phyloP scores from a whole-genome alignment of 1,140 invertebrate genomes.

The Trichomalopsis sarcophagae region DNA sequence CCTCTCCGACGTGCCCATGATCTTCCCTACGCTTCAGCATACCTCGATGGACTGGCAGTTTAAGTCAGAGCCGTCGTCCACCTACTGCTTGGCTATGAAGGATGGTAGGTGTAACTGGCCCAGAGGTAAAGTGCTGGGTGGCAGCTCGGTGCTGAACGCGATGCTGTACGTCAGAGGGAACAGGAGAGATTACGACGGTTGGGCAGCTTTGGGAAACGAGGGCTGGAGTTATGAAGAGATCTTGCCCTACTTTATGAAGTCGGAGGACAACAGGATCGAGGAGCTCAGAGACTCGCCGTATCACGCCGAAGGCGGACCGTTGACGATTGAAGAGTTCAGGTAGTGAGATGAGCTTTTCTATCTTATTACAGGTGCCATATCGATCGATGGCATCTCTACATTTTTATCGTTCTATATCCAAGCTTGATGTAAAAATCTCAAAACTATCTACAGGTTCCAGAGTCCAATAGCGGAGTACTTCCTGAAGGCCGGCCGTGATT shows the following conservation, averaged over 20 bases:
- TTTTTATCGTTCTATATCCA: too few relatives aligned
- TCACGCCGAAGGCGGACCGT: constrained; percentile 81
- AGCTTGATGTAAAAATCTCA: too few relatives aligned
- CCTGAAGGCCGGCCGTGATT: constrained; percentile 80
- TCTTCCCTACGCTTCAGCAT: constrained; percentile 84
- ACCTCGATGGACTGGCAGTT: constrained; percentile 88
- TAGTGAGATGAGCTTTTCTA: constrained; percentile 9
- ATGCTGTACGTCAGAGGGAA: constrained; percentile 94
- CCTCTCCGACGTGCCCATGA: constrained; percentile 83
- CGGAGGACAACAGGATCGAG: constrained; percentile 82
- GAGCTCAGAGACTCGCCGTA: constrained; percentile 78
- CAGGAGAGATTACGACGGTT: constrained; percentile 88
- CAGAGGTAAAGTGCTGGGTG: constrained; percentile 86
- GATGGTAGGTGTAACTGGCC: constrained; percentile 82
- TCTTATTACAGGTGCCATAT: too few relatives aligned
- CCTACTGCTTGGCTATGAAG: constrained; percentile 80
- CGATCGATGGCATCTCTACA: too few relatives aligned
- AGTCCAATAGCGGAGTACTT: constrained; percentile 80
- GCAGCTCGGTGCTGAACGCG: constrained; percentile 88
- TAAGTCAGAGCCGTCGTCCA: constrained; percentile 81
- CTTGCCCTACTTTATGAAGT: constrained; percentile 88
- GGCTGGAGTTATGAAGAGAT: constrained; percentile 87
- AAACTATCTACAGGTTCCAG: constrained; percentile 69
- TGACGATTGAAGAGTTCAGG: constrained; percentile 77
- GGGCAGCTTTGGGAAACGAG: constrained; percentile 82